Conservation (phyloP, 2,888 invertebrate species). For the Pocota personata region DNA sequence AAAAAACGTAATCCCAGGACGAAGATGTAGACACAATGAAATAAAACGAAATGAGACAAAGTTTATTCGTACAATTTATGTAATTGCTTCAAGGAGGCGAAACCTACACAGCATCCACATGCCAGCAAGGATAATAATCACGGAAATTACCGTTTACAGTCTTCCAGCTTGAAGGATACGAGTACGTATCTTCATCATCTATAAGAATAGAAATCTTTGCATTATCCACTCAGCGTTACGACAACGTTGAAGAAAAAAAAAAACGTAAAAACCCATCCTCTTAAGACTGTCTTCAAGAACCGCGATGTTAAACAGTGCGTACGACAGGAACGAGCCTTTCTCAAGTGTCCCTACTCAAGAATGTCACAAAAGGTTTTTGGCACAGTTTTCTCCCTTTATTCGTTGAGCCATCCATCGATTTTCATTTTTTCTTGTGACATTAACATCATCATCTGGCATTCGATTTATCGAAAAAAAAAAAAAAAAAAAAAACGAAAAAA, state of each 20-base stretch:
- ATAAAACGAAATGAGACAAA: constrained; percentile 17
- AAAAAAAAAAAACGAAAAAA: constrained; percentile 4
- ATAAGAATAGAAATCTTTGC: constrained; percentile 20
- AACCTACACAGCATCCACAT: background rate
- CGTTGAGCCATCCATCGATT: constrained; percentile 55
- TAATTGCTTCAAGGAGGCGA: constrained; percentile 38
- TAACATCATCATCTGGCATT: constrained; percentile 63
- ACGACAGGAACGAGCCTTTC: constrained; percentile 19
- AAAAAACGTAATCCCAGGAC: background rate
- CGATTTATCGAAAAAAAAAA: constrained; percentile 44
- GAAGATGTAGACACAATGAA: constrained; percentile 26
- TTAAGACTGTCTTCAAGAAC: constrained; percentile 17
- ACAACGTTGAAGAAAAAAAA: background rate
- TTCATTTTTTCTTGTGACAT: constrained; percentile 47
- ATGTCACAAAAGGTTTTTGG: constrained; percentile 54
- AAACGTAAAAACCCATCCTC: constrained; percentile 32
- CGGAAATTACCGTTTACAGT: constrained; percentile 18
- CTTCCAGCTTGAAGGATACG: background rate
- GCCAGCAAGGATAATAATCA: background rate
- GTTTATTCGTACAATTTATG: constrained; percentile 37
- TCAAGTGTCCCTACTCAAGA: constrained; percentile 55
- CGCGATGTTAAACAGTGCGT: constrained; percentile 49
- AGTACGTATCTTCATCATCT: background rate
- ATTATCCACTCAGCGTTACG: constrained; percentile 25
- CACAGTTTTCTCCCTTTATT: background rate